phyloP scores from a whole-genome alignment of 2,888 invertebrate species.

The Erebia epiphron region DNA sequence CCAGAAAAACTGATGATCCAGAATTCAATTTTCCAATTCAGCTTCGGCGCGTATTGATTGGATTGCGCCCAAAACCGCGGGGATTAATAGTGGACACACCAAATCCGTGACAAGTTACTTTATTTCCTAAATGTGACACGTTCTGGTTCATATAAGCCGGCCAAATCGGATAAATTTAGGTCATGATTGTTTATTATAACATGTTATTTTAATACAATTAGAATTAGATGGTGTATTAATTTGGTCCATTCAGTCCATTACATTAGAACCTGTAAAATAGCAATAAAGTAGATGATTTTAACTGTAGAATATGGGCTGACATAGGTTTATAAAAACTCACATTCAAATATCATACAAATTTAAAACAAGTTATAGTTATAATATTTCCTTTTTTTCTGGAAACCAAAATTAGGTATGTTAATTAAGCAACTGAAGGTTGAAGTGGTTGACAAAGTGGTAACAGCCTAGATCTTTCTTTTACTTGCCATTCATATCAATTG shows the following conservation, averaged over 20 bases:
- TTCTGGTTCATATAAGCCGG: constrained; percentile 20
- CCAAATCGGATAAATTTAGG: constrained; percentile 15
- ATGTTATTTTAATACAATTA: not conserved
- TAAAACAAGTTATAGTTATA: too few species aligned
- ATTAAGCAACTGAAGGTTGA: too few species aligned
- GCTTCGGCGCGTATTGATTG: constrained; percentile 42
- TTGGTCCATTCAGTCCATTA: not conserved
- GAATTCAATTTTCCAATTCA: constrained; percentile 40
- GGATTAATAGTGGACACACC: constrained; percentile 41
- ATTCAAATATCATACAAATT: too few species aligned
- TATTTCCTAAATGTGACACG: constrained; percentile 21
- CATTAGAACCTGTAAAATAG: not conserved
- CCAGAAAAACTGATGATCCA: constrained; percentile 35
- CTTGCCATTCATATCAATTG: too few species aligned
- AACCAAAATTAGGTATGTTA: too few species aligned
- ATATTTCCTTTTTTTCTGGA: too few species aligned
- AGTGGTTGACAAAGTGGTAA: too few species aligned
- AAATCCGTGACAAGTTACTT: constrained; percentile 32
- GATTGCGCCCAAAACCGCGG: constrained; percentile 41
- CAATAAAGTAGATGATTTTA: too few species aligned
- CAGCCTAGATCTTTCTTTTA: too few species aligned
- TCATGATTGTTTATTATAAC: not conserved
- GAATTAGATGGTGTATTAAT: not conserved
- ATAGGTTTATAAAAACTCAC: too few species aligned
- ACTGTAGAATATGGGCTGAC: too few species aligned